Percentiles rank a stretch among this genome's conserved stretches.
Evolutionary conservation across 2,113 vertebrate genomes (phyloP).

Genomic region (Pimephales promelas): DNA sequence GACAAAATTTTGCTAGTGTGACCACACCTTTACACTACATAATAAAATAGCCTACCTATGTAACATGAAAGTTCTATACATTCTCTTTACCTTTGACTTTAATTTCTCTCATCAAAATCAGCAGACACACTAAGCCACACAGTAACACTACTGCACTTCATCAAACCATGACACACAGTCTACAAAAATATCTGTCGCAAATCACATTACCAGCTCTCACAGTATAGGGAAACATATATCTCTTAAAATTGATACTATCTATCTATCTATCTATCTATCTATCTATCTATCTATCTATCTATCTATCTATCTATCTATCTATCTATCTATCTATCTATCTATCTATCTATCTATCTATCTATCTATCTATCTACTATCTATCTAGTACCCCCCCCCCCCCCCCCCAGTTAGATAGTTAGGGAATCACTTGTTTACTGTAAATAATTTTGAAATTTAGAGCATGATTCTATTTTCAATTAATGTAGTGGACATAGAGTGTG

Average conservation of each 20-base stretch:
- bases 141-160: not conserved
- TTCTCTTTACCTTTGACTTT: not conserved
- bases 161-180: not conserved
- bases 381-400: no score
- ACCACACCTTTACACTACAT: not conserved
- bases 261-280: no score
- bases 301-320: no score
- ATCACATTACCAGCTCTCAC: not conserved
- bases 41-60: not conserved
- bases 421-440: not conserved
- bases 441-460: not conserved
- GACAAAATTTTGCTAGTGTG: no score
- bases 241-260: no score
- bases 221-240: not conserved
- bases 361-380: no score
- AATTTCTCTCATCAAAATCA: not conserved
- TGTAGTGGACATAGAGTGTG: no score
- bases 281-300: no score
- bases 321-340: no score
- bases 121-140: not conserved
- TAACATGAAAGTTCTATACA: not conserved
- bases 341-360: no score
- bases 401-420: no score
- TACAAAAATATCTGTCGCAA: not conserved
- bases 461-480: not conserved